These are phyloP conservation scores for Acanthurus leucopareius DNA, from an alignment of 2,797 vertebrate species.

Conservation along the genomic window DNA sequence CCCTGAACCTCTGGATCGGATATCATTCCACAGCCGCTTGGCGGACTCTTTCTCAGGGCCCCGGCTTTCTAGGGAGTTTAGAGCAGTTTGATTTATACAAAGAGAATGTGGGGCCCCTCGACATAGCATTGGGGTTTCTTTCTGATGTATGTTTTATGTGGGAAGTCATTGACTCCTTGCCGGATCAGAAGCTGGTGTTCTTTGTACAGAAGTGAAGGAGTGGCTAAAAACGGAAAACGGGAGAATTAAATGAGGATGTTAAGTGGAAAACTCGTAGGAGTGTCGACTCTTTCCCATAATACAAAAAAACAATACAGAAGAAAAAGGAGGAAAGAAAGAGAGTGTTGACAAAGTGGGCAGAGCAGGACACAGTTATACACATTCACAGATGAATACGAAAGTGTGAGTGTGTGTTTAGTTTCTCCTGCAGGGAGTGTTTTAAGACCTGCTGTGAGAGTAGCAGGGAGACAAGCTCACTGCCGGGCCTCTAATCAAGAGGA, in stretches of 20 bases:
- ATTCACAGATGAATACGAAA: conserved; percentile 32
- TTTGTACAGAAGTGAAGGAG: conserved; percentile 47
- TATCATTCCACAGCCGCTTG: conserved; percentile 74
- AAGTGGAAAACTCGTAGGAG: conserved; percentile 41
- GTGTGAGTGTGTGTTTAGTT: conserved; percentile 13
- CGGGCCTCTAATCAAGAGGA: conserved; percentile 50
- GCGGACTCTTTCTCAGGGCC: conserved; percentile 78
- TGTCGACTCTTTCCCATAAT: conserved; percentile 27
- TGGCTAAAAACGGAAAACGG: conserved; percentile 44
- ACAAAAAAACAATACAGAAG: conserved; percentile 36
- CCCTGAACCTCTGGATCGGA: conserved; percentile 72
- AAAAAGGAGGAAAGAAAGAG: conserved; percentile 49
- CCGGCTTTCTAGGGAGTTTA: conserved; percentile 71
- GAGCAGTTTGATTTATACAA: conserved; percentile 82
- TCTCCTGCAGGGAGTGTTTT: conserved; percentile 53
- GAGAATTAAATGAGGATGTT: conserved; percentile 41
- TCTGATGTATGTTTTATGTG: conserved; percentile 78
- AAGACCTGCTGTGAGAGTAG: conserved; percentile 55
- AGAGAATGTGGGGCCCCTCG: conserved; percentile 69
- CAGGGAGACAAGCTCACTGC: conserved; percentile 44
- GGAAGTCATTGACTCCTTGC: conserved; percentile 67
- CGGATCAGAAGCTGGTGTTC: conserved; percentile 52
- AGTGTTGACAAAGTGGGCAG: conserved; percentile 71
- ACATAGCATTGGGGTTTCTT: conserved; percentile 66
- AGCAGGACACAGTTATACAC: conserved; percentile 29